phyloP scores from a whole-genome alignment of 2,797 vertebrate genomes.

The Agapornis canus region DNA sequence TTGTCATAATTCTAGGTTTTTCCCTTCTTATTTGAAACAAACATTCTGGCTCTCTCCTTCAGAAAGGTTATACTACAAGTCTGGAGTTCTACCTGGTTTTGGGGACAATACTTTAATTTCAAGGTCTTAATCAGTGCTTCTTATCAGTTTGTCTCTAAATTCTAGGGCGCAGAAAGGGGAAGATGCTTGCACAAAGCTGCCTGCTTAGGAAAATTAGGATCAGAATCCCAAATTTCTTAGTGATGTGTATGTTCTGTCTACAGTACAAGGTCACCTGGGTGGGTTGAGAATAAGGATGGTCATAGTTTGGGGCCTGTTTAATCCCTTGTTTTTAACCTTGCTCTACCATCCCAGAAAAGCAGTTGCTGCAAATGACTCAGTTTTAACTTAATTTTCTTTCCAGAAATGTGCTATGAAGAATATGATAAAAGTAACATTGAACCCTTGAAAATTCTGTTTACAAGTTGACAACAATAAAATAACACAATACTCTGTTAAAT shows the following conservation, averaged over 20 bases:
- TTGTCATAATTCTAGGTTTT: not conserved
- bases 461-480: not conserved
- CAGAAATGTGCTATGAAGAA: not conserved
- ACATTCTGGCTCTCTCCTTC: not conserved
- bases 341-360: not conserved
- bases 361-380: not conserved
- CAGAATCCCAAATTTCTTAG: not conserved
- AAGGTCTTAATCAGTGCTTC: not conserved
- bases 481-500: not conserved
- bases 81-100: not conserved
- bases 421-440: not conserved
- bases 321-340: not conserved
- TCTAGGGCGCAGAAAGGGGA: not conserved
- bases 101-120: not conserved
- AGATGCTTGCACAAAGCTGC: not conserved
- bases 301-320: not conserved
- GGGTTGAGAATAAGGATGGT: not conserved
- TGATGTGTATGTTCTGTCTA: not conserved
- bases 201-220: not conserved
- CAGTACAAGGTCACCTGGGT: not conserved
- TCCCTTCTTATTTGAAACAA: not conserved
- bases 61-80: not conserved
- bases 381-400: not conserved
- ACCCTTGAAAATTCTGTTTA: not conserved
- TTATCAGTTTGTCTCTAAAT: not conserved